Conservation (phyloP, 2,797 vertebrate genomes). For the Cynopterus sphinx region DNA sequence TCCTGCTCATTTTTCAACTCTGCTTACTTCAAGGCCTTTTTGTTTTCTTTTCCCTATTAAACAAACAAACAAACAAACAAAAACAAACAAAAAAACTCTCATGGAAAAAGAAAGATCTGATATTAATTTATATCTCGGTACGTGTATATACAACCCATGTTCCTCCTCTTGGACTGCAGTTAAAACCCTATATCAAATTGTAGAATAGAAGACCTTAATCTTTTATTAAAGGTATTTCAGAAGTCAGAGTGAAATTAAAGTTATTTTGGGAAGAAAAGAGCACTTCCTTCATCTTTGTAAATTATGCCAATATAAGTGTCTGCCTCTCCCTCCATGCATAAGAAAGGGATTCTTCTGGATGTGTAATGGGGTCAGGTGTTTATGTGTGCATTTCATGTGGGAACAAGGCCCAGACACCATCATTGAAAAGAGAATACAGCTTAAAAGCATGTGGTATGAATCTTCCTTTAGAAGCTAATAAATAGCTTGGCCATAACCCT, state of each 20-base stretch:
- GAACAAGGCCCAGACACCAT: neutral
- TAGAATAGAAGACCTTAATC: constrained; percentile 20
- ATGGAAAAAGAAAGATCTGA: neutral
- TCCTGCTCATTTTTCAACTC: neutral
- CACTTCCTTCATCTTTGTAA: constrained; percentile 11
- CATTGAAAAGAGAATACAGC: neutral
- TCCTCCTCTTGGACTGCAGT: neutral
- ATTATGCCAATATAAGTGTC: neutral
- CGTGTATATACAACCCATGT: neutral
- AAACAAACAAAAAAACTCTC: neutral
- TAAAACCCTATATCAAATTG: neutral
- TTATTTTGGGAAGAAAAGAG: neutral
- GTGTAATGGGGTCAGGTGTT: neutral
- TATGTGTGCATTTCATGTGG: neutral
- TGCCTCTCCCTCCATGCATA: neutral
- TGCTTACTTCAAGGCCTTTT: neutral
- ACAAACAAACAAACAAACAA: neutral
- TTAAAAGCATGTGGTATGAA: neutral
- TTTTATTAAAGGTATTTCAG: constrained; percentile 29
- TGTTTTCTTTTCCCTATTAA: neutral
- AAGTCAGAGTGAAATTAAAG: constrained; percentile 24
- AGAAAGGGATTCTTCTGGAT: neutral
- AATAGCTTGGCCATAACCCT: constrained; percentile 28
- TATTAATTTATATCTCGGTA: constrained; percentile 5
- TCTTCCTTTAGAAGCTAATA: constrained; percentile 45